These are phyloP conservation scores for Microcebus griseorufus DNA, from an alignment of 2,113 vertebrate genomes.

Conservation along the genomic window DNA sequence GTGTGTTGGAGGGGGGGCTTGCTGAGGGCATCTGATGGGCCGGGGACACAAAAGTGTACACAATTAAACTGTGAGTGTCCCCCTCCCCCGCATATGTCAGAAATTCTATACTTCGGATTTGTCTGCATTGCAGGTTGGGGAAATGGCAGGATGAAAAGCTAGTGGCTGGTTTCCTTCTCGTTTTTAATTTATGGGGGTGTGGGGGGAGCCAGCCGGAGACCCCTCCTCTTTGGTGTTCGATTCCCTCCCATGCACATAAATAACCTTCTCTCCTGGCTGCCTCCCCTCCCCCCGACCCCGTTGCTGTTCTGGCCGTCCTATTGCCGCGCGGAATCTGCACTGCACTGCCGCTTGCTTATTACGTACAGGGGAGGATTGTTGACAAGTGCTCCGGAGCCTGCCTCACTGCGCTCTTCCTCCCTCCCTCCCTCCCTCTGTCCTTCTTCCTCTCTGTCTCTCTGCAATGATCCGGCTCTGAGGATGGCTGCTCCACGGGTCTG, in stretches of 20 bases:
- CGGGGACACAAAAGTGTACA: slow-evolving; percentile 20
- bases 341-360: slow-evolving; percentile 69
- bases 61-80: slow-evolving; percentile 59
- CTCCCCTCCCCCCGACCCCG: slow-evolving; percentile 70
- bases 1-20: background rate
- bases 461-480: slow-evolving; percentile 67
- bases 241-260: slow-evolving; percentile 76
- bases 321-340: slow-evolving; percentile 71
- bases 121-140: slow-evolving; percentile 68
- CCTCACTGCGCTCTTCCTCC: slow-evolving; percentile 55
- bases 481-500: slow-evolving; percentile 76
- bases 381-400: slow-evolving; percentile 75
- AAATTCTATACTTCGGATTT: slow-evolving; percentile 48
- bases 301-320: slow-evolving; percentile 55
- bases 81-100: background rate
- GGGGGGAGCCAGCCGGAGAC: background rate
- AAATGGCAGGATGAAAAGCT: slow-evolving; percentile 41
- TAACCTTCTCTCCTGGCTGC: slow-evolving; percentile 66
- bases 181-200: slow-evolving; percentile 47
- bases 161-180: background rate
- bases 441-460: slow-evolving; percentile 74
- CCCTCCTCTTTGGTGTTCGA: slow-evolving; percentile 66
- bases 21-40: background rate
- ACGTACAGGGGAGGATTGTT: slow-evolving; percentile 75
- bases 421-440: slow-evolving; percentile 62